Evolutionary conservation across 2,888 invertebrate genomes (phyloP), one percentile per base, ranked within the genome.

Genomic region (Coleophora deauratella): DNA sequence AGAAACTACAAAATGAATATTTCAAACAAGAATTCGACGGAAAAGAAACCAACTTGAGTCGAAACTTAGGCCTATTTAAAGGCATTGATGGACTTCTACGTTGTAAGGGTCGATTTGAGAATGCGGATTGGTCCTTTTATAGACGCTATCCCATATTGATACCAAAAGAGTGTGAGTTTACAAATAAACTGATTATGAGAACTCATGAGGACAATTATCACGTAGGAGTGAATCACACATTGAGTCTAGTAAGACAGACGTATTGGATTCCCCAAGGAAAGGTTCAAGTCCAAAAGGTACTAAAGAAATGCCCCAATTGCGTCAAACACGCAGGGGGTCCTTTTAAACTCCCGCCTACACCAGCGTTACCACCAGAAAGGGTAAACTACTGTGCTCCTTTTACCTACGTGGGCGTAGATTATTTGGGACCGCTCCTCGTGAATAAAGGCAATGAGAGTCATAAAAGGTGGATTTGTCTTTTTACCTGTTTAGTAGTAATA

Each of bases 401-500:
- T n/a, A 37, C 37, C 0, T 46, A 33, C 14, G 15, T 12, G 3
- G 43, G 46, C 4, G 28, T 43, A 1, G 46, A 46, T 30, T 46
- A 46, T 37, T 35, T 48, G 3, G 48, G 45, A 9, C 38, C 38
- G 2, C 4, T 38, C 1, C 7, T 10, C 1, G 21, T 32, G 7
- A 15, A n/a, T 6, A 7, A 6, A 14, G 15, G 27, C 7, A 27
- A 6, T 27, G n/a, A 4, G 10, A 37, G 32, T 13, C 27, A 38
- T 10, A 50, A 50, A 28, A 27, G 43, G 31, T 50, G 52, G 52
- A 30, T 50, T 2, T 46, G 45, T 11, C 14, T 51, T 1, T 49
- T 41, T 13, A 53, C 49, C 1, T 53, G 51, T 28, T 35, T 51
- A 1, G 43, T 45, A 1, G 27, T 49, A 8, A 12, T 49, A 30